phyloP scores from a whole-genome alignment of 2,797 vertebrate genomes.

The Epinephelus malabaricus region DNA sequence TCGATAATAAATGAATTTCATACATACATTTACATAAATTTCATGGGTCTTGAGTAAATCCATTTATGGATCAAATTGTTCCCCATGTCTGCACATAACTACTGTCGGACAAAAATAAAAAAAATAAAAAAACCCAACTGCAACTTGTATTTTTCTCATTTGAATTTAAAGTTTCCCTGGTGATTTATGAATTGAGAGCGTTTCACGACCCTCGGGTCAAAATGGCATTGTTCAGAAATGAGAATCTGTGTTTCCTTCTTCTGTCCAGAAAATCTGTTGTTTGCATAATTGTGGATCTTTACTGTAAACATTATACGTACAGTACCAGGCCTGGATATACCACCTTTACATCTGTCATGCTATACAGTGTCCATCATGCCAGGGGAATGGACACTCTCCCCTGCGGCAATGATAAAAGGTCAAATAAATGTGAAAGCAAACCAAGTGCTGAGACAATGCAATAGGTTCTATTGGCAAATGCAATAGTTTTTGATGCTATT shows the following conservation, averaged over 20 bases:
- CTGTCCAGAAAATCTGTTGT: conserved; percentile 1
- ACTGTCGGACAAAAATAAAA: conserved; percentile 14
- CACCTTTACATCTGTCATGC: conserved; percentile 84
- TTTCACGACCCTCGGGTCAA: conserved; percentile 29
- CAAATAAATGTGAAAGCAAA: conserved; percentile 74
- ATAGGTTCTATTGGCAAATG: conserved; percentile 75
- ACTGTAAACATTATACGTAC: background rate
- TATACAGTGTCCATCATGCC: conserved; percentile 94
- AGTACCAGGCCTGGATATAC: conserved; percentile 75
- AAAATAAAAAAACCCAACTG: conserved; percentile 1
- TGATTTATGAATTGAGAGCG: conserved; percentile 50
- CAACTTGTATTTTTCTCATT: conserved; percentile 47
- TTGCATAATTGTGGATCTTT: conserved; percentile 8
- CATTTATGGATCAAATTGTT: conserved; percentile 78
- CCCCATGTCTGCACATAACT: conserved; percentile 52
- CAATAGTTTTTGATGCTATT: conserved; percentile 72
- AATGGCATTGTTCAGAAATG: conserved; percentile 30
- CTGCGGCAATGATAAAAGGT: conserved; percentile 81
- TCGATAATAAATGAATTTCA: conserved; percentile 76
- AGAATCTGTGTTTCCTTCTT: conserved; percentile 10
- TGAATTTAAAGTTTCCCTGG: conserved; percentile 37
- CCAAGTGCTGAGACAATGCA: conserved; percentile 85
- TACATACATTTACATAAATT: conserved; percentile 83
- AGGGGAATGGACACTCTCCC: conserved; percentile 77
- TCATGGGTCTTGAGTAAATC: conserved; percentile 70